Percentiles rank a stretch among this genome's conserved stretches.
phyloP scores from a whole-genome alignment of 2,797 vertebrate species.

The Sorex maritimensis region DNA sequence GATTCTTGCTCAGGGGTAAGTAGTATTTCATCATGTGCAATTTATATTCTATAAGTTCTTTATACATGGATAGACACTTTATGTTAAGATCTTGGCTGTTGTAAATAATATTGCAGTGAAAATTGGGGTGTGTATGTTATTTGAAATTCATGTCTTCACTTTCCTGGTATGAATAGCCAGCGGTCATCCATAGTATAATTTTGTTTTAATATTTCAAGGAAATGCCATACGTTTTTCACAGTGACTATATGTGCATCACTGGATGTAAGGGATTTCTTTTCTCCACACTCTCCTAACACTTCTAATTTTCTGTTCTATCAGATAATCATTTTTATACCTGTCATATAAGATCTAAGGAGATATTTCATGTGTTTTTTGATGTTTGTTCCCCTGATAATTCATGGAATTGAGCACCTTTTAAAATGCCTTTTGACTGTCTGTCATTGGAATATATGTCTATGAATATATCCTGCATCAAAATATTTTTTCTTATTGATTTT shows the following conservation, averaged over 20 bases:
- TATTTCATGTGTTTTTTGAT: background rate
- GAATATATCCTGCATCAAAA: background rate
- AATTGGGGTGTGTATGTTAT: background rate
- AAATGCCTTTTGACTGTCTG: background rate
- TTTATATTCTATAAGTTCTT: background rate
- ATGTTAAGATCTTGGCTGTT: background rate
- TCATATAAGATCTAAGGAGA: background rate
- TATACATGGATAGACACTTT: background rate
- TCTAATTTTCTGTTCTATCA: background rate
- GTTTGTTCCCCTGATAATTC: background rate
- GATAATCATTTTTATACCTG: too few relatives aligned
- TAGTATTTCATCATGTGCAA: background rate
- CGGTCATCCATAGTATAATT: background rate
- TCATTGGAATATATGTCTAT: background rate
- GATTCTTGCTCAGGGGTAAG: background rate
- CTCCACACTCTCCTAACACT: background rate
- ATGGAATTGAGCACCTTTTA: background rate
- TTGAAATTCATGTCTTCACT: background rate
- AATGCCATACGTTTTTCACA: background rate
- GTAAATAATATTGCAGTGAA: background rate
- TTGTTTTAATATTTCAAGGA: background rate
- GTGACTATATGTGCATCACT: background rate
- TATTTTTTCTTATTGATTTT: background rate
- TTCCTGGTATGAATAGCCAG: background rate
- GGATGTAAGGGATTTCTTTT: background rate